Percentiles rank a stretch among this genome's conserved stretches.
These are phyloP conservation scores for Ophioninae sp. DNA, from an alignment of 2,888 invertebrate species.

Conservation along the genomic window DNA sequence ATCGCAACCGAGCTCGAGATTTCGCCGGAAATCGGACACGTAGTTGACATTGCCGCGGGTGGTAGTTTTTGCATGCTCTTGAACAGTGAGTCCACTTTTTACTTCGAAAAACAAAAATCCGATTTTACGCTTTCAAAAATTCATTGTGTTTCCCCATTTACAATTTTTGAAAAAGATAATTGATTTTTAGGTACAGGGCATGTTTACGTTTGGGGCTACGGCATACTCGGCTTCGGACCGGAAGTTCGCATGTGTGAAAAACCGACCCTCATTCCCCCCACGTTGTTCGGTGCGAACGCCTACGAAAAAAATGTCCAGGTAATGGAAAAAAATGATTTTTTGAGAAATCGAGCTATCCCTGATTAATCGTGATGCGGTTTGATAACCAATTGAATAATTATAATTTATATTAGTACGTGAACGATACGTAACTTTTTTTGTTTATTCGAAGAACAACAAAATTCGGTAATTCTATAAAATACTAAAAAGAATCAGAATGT, in stretches of 20 bases:
- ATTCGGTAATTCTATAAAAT: too few species aligned
- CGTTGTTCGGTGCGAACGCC: conserved; percentile 93
- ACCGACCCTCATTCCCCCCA: conserved; percentile 89
- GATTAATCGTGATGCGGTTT: too few species aligned
- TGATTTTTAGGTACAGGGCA: conserved; percentile 87
- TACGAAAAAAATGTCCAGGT: conserved; percentile 86
- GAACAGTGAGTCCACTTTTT: conserved; percentile 84
- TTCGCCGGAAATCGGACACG: conserved; percentile 87
- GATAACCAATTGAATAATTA: too few species aligned
- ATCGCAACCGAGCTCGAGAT: conserved; percentile 86
- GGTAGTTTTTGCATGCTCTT: conserved; percentile 93
- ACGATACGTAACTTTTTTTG: not conserved
- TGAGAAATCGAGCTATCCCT: not conserved
- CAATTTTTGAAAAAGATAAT: not conserved
- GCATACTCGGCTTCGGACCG: conserved; percentile 95
- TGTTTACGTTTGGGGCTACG: conserved; percentile 97
- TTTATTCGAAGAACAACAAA: too few species aligned
- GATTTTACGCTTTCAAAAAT: not conserved
- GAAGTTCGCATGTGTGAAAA: conserved; percentile 84
- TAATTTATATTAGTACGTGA: too few species aligned
- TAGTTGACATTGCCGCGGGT: conserved; percentile 91
- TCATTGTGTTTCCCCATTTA: not conserved
- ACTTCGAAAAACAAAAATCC: not conserved
- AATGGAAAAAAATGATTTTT: conserved; percentile 36
- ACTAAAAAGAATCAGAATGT: too few species aligned